Evolutionary conservation across 1,140 invertebrate species (phyloP).

Genomic region (Neodiprion fabricii): DNA sequence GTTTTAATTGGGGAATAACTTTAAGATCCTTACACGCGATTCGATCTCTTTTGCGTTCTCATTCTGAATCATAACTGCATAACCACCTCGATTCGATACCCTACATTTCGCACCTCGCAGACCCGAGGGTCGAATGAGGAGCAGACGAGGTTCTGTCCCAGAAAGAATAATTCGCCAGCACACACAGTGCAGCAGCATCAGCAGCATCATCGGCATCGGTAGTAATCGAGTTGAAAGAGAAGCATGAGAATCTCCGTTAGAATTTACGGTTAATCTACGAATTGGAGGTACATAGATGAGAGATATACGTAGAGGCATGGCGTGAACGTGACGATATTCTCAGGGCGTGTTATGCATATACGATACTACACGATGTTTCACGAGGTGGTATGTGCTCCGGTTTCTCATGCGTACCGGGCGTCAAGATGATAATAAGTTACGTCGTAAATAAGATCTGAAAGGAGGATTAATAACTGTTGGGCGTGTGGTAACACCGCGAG

Average conservation of each 20-base stretch:
- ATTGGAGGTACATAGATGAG: neutral
- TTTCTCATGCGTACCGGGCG: neutral
- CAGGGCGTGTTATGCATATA: neutral
- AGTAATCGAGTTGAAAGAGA: no score
- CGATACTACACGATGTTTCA: neutral
- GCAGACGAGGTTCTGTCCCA: no score
- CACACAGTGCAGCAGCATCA: no score
- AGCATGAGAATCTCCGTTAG: neutral
- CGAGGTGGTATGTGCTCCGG: conserved; percentile 1
- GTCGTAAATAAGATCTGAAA: neutral
- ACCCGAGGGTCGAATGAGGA: no score
- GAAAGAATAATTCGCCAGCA: no score
- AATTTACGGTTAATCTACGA: conserved; percentile 7
- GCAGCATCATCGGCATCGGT: no score
- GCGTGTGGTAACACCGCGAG: neutral
- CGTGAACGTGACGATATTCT: neutral
- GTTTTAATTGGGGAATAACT: no score
- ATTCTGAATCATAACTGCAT: no score
- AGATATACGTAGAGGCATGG: neutral
- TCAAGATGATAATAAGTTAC: conserved; percentile 7
- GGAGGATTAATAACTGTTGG: neutral
- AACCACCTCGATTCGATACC: no score
- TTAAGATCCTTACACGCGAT: no score
- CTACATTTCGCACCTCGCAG: no score
- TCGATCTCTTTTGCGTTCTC: no score